phyloP scores from a whole-genome alignment of 2,113 vertebrate species.

The Cervus canadensis region DNA sequence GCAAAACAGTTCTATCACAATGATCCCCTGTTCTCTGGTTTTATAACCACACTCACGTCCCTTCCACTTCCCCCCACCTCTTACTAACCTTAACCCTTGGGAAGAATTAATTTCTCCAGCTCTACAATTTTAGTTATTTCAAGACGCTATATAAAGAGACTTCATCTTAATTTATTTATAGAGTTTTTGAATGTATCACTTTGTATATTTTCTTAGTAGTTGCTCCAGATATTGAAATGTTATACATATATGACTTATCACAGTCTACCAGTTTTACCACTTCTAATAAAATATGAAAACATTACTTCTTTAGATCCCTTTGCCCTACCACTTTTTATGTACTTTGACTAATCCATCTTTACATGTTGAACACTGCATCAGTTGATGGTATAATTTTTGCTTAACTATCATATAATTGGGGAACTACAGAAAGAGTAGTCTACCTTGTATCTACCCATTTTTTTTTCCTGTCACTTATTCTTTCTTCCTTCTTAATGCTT shows the following conservation, averaged over 20 bases:
- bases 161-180: not conserved
- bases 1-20: not conserved
- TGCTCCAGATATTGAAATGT: not conserved
- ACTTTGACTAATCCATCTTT: not conserved
- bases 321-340: not conserved
- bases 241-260: not conserved
- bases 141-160: not conserved
- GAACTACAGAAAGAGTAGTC: not conserved
- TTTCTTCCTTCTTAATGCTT: not conserved
- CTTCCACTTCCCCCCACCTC: rapidly evolving
- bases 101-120: not conserved
- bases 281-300: not conserved
- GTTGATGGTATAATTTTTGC: not conserved
- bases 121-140: not conserved
- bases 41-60: not conserved
- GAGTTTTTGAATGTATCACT: not conserved
- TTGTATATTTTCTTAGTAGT: not conserved
- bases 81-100: not conserved
- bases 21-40: not conserved
- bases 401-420: not conserved
- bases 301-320: not conserved
- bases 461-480: not conserved
- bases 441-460: not conserved
- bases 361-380: not conserved
- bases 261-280: not conserved